Conservation (phyloP, 1,140 invertebrate species). For the Holotrichia oblita region DNA sequence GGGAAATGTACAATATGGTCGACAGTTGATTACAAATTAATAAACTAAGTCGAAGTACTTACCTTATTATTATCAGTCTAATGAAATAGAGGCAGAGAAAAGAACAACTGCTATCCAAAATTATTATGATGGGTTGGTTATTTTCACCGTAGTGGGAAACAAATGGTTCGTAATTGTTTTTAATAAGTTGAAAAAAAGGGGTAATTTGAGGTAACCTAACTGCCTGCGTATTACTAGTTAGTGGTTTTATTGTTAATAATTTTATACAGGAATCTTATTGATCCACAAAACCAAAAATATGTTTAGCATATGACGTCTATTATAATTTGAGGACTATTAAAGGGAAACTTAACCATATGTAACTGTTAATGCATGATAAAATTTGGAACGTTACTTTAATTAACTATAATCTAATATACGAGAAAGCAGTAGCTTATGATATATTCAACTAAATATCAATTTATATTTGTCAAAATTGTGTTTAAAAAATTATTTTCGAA, state of each 20-base stretch:
- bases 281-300: background rate
- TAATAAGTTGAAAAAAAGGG: background rate
- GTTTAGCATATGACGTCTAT: no score
- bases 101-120: conserved; percentile 10
- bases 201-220: background rate
- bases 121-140: background rate
- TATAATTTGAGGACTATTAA: no score
- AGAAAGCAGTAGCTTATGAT: no score
- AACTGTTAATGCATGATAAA: no score
- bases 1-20: conserved; percentile 27
- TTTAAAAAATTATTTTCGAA: no score
- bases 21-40: conserved; percentile 18
- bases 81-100: background rate
- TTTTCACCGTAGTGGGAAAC: background rate
- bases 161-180: conserved; percentile 5
- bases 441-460: no score
- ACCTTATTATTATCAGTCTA: conserved; percentile 10
- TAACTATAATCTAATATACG: no score
- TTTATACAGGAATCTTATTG: background rate
- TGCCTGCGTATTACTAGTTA: background rate
- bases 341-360: no score
- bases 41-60: conserved; percentile 29
- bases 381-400: no score
- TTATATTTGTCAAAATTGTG: no score
- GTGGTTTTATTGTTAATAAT: conserved; percentile 4